phyloP scores from a whole-genome alignment of 2,888 invertebrate genomes.

The Melolontha melolontha region DNA sequence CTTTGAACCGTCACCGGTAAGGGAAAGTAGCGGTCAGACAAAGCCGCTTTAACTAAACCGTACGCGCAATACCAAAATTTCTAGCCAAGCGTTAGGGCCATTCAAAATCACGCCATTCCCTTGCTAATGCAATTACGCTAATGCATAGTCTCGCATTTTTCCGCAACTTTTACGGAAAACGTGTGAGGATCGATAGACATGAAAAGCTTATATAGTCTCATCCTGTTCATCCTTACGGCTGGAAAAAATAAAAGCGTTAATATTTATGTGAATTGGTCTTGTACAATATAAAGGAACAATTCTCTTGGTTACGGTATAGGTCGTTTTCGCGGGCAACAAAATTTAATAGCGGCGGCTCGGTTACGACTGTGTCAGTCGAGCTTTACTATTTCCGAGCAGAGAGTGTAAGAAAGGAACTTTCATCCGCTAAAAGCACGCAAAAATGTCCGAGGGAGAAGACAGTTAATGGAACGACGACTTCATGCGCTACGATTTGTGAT shows the following conservation, averaged over 20 bases:
- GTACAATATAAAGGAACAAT: slow-evolving; percentile 31
- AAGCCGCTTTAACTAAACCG: no score
- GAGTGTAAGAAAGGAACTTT: slow-evolving; percentile 10
- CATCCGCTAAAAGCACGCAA: slow-evolving; percentile 43
- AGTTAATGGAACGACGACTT: slow-evolving; percentile 27
- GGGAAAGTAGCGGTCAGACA: no score
- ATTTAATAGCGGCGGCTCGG: slow-evolving; percentile 26
- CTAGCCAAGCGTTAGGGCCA: not conserved
- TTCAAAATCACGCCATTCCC: slow-evolving; percentile 46
- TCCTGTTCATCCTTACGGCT: no score
- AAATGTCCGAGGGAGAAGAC: slow-evolving; percentile 15
- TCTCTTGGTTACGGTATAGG: slow-evolving; percentile 18
- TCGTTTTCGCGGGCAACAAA: slow-evolving; percentile 43
- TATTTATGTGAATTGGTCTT: slow-evolving; percentile 22
- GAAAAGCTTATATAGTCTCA: no score
- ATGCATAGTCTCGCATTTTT: slow-evolving; percentile 24
- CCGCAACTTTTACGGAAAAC: no score
- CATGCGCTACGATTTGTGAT: slow-evolving; percentile 12
- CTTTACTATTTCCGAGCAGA: no score
- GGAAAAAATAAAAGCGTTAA: slow-evolving; percentile 28
- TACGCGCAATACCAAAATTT: slow-evolving; percentile 2
- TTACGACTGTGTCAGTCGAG: no score
- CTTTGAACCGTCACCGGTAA: no score
- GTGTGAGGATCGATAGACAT: no score
- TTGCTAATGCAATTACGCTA: slow-evolving; percentile 48